These are phyloP conservation scores for Chironomus tepperi DNA, from an alignment of 1,140 invertebrate species.

Conservation along the genomic window DNA sequence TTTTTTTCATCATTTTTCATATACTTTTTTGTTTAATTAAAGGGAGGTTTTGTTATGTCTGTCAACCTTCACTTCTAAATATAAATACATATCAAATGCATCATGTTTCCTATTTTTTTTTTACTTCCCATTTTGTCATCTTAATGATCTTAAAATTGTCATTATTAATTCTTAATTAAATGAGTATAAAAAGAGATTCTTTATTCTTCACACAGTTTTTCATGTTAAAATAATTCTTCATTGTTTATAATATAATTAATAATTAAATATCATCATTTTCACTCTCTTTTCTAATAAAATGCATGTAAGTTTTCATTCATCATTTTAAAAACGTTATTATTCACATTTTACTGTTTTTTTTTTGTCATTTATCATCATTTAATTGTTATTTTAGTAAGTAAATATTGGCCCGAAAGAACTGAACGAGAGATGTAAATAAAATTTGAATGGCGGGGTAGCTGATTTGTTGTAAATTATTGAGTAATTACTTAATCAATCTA, in stretches of 20 bases:
- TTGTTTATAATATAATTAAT: too few species aligned
- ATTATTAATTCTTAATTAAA: not conserved
- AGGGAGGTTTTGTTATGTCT: not conserved
- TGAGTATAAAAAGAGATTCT: slow-evolving; percentile 13
- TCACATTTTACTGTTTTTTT: too few species aligned
- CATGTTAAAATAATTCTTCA: not conserved
- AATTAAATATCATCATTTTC: slow-evolving; percentile 1
- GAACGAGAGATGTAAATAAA: too few species aligned
- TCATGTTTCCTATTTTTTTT: not conserved
- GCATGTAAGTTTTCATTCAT: too few species aligned
- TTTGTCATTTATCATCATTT: too few species aligned
- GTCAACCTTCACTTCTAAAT: not conserved
- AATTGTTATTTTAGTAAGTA: too few species aligned
- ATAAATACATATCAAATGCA: slow-evolving; percentile 9
- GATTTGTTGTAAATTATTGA: not conserved
- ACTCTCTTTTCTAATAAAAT: not conserved
- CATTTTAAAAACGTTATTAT: too few species aligned
- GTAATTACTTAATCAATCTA: not conserved
- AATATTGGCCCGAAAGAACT: too few species aligned
- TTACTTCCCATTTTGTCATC: not conserved
- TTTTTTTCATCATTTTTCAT: too few species aligned
- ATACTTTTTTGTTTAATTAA: not conserved
- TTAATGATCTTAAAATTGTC: not conserved
- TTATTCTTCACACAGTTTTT: not conserved
- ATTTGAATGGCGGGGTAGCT: too few species aligned